Evolutionary conservation across 1,140 invertebrate genomes (phyloP), one percentile per base, ranked within the genome.

Genomic region (Globodera rostochiensis): DNA sequence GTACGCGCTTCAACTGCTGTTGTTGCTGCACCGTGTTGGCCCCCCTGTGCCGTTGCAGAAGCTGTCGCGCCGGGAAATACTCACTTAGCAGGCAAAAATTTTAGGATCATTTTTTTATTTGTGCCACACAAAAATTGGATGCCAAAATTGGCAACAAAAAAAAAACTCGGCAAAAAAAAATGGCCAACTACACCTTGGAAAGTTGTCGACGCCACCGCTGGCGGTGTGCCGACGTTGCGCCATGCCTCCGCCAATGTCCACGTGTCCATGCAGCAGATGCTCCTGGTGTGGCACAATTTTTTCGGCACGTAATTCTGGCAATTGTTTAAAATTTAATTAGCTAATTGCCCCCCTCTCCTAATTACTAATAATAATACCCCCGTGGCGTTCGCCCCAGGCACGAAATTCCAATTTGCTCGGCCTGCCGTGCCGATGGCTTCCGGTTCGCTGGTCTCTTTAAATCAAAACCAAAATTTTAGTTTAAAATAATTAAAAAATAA

Each of bases 261-360:
- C 87, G 88, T 11, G 79, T 76, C 60, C 19, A 7, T 77, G 64
- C 21, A 45, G 19, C 49, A 49, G 36, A 49, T 78, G 66, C 60
- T 90, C 88, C 67, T 88, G 89, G 66, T 90, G 88, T 4, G 87
- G 86, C 36, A 90, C 84, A 71, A 86, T 87, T 80, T 88, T 89
- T 80, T 89, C 88, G 25, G 79, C 81, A 57, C 80, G 75, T 21
- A 89, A 76, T 78, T 89, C 88, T 89, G 73, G 13, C 77, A 80
- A 36, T 36, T 36, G 60, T 13, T n/a, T 45, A 73, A 79, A 25
- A 57, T 66, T 13, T 36, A 45, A 67, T 82, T 57, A n/a, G 25
- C 9, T 45, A 82, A 53, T 21, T 19, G 15, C 66, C 36, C 47
- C 13, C 19, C 25, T 49, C 7, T 49, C 7, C 70, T 66, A 75